phyloP scores from a whole-genome alignment of 2,113 vertebrate genomes.

The Hystrix brachyura region DNA sequence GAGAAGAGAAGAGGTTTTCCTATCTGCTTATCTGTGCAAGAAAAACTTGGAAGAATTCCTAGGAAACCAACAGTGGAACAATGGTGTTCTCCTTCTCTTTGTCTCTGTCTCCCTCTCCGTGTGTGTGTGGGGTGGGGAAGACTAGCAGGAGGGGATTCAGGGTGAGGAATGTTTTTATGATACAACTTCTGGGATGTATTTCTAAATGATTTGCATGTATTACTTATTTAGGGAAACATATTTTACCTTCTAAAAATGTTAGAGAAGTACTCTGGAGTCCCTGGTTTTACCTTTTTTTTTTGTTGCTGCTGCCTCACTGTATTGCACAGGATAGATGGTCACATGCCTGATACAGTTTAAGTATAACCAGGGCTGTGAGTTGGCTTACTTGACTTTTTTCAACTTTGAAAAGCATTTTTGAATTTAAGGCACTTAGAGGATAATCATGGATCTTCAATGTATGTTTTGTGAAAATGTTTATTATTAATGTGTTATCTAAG shows the following conservation, averaged over 20 bases:
- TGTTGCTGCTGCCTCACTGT: neutral
- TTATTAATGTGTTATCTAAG: neutral
- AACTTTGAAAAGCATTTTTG: neutral
- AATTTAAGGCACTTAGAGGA: neutral
- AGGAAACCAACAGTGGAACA: neutral
- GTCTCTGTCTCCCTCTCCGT: neutral
- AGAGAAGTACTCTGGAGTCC: neutral
- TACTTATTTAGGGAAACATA: constrained; percentile 14
- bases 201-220: neutral
- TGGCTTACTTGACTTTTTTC: neutral
- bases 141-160: neutral
- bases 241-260: neutral
- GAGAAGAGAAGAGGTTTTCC: neutral
- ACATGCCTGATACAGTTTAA: neutral
- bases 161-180: neutral
- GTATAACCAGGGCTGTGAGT: neutral
- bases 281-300: neutral
- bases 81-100: neutral
- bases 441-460: neutral
- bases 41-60: neutral
- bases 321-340: neutral
- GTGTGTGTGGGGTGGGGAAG: accelerated
- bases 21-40: neutral
- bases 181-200: neutral
- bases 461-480: neutral